Conservation (phyloP, 1,140 invertebrate species). For the Papilio helenus region DNA sequence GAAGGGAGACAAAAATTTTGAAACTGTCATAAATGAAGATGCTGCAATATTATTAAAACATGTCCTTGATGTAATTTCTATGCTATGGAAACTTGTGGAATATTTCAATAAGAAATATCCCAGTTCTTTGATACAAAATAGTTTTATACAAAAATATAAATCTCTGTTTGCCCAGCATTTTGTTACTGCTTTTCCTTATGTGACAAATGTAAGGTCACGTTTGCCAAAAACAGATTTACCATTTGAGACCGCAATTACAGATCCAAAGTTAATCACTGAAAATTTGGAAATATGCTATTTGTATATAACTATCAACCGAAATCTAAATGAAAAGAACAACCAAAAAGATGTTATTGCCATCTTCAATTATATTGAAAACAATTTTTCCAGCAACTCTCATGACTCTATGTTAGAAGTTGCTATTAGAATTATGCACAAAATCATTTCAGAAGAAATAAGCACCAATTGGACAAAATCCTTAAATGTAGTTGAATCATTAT, state of each 20-base stretch:
- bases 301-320: constrained; percentile 78
- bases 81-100: constrained; percentile 83
- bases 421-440: constrained; percentile 69
- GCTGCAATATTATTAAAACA: constrained; percentile 83
- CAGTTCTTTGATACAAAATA: constrained; percentile 65
- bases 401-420: constrained; percentile 61
- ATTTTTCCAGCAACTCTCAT: constrained; percentile 58
- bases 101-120: constrained; percentile 60
- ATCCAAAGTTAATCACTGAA: constrained; percentile 80
- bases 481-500: constrained; percentile 64
- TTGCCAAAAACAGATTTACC: constrained; percentile 50
- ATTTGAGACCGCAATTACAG: constrained; percentile 63
- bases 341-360: constrained; percentile 64
- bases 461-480: constrained; percentile 67
- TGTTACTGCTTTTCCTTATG: constrained; percentile 83
- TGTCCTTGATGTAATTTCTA: constrained; percentile 83
- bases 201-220: constrained; percentile 63
- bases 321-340: constrained; percentile 68
- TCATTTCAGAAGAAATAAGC: constrained; percentile 68
- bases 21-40: constrained; percentile 82
- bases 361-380: constrained; percentile 79
- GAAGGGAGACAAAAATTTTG: constrained; percentile 59
- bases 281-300: constrained; percentile 83
- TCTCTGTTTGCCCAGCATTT: constrained; percentile 80
- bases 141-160: constrained; percentile 83